Percentiles rank a stretch among this genome's conserved stretches.
Evolutionary conservation across 2,888 invertebrate genomes (phyloP).

Genomic region (Agapetus fuscipes): DNA sequence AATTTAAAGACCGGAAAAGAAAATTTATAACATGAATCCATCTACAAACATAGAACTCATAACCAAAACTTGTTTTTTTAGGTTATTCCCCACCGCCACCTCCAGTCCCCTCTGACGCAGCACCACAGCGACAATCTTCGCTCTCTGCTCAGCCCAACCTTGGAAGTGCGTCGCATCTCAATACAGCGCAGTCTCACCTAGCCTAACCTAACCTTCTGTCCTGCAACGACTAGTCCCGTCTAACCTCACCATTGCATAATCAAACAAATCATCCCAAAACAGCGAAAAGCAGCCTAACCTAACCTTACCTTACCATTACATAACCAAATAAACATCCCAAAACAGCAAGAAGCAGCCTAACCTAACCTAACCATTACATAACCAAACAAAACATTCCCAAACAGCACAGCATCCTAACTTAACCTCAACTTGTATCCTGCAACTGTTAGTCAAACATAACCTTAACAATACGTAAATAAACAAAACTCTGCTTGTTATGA

Average conservation of each 20-base stretch:
- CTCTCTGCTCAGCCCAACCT: constrained; percentile 46
- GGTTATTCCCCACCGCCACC: constrained; percentile 56
- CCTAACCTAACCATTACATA: not conserved
- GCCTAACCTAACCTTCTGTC: constrained; percentile 1
- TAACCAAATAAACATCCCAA: not conserved
- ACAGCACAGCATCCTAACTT: too few relatives aligned
- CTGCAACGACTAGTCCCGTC: not conserved
- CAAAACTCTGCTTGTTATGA: too few relatives aligned
- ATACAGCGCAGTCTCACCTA: constrained; percentile 18
- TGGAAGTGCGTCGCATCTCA: constrained; percentile 36
- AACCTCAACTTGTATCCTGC: too few relatives aligned
- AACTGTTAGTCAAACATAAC: too few relatives aligned
- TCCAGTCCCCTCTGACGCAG: constrained; percentile 53
- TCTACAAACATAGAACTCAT: too few relatives aligned
- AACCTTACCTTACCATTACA: not conserved
- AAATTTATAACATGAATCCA: too few relatives aligned
- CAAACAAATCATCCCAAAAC: not conserved
- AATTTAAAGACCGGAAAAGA: too few relatives aligned
- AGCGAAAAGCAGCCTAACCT: not conserved
- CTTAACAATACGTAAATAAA: too few relatives aligned
- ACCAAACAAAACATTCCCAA: too few relatives aligned
- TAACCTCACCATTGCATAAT: not conserved
- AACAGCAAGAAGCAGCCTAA: not conserved
- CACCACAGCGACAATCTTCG: constrained; percentile 36
- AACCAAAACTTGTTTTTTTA: constrained; percentile 24